Conservation (phyloP, 2,888 invertebrate genomes). For the Chymomyza amoena region DNA sequence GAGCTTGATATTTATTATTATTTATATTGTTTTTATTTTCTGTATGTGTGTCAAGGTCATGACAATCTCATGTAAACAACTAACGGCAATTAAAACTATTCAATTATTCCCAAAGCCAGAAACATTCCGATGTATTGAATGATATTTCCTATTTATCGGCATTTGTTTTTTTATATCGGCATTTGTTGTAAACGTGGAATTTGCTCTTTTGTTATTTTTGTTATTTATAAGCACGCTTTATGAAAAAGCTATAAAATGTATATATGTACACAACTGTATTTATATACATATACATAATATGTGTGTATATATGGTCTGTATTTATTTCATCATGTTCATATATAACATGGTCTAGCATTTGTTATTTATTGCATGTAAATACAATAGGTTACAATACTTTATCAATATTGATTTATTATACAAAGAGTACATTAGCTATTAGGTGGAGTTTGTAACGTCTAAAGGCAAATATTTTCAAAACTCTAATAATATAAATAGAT, state of each 20-base stretch:
- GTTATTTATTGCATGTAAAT: constrained; percentile 14
- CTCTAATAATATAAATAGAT: too few relatives aligned
- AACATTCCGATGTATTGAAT: too few relatives aligned
- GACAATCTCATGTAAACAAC: constrained; percentile 6
- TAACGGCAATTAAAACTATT: constrained; percentile 30
- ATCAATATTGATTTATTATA: too few relatives aligned
- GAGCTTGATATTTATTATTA: not conserved
- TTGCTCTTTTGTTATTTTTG: constrained; percentile 10
- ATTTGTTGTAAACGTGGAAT: not conserved
- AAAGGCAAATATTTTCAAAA: too few relatives aligned
- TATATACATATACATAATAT: too few relatives aligned
- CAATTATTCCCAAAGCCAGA: not conserved
- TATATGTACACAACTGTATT: too few relatives aligned
- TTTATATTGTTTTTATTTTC: not conserved
- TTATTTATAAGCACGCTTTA: not conserved
- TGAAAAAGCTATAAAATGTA: too few relatives aligned
- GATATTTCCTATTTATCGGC: not conserved
- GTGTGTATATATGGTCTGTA: constrained; percentile 8
- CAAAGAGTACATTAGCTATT: too few relatives aligned
- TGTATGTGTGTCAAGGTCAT: constrained; percentile 44
- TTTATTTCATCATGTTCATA: not conserved
- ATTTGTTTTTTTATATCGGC: not conserved
- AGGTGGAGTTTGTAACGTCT: too few relatives aligned
- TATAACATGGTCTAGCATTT: not conserved
- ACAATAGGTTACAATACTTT: too few relatives aligned